Evolutionary conservation across 2,113 vertebrate species (phyloP).

Genomic region (Oncorhynchus nerka): DNA sequence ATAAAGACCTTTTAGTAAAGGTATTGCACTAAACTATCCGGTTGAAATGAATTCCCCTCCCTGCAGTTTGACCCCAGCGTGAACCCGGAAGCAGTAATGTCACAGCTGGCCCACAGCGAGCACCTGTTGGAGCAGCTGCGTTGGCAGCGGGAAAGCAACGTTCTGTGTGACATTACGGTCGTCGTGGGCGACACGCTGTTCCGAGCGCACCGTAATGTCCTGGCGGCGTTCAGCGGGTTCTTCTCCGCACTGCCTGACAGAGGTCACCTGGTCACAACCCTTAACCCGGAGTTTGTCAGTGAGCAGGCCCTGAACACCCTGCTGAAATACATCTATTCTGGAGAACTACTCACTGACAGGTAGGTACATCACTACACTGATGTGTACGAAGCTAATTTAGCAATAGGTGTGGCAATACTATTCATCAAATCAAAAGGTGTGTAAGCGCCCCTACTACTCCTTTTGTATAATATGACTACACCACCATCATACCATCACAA

Average conservation of each 20-base stretch:
- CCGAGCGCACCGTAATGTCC: slow-evolving; percentile 58
- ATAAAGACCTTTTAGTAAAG: too few species aligned
- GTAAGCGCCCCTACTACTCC: too few species aligned
- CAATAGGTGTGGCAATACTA: too few species aligned
- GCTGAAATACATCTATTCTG: slow-evolving; percentile 3
- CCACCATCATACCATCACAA: too few species aligned
- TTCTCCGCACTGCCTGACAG: not conserved
- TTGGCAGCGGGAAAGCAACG: slow-evolving; percentile 79
- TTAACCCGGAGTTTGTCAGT: slow-evolving; percentile 1
- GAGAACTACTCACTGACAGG: not conserved
- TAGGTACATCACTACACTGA: not conserved
- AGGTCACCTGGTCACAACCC: not conserved
- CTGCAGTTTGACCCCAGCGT: not conserved
- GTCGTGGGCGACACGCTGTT: slow-evolving; percentile 81
- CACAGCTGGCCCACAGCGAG: slow-evolving; percentile 73
- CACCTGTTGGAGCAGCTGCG: slow-evolving; percentile 83
- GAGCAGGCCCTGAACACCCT: not conserved
- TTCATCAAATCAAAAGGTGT: too few species aligned
- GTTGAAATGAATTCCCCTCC: not conserved
- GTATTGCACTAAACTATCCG: too few species aligned
- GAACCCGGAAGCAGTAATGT: not conserved
- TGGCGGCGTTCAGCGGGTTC: slow-evolving; percentile 7
- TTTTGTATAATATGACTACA: too few species aligned
- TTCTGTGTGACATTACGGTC: slow-evolving; percentile 86
- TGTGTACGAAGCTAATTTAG: not conserved